Base-by-base conservation (phyloP, 2,888 invertebrate species). In the Ceraclea dissimilis region DNA sequence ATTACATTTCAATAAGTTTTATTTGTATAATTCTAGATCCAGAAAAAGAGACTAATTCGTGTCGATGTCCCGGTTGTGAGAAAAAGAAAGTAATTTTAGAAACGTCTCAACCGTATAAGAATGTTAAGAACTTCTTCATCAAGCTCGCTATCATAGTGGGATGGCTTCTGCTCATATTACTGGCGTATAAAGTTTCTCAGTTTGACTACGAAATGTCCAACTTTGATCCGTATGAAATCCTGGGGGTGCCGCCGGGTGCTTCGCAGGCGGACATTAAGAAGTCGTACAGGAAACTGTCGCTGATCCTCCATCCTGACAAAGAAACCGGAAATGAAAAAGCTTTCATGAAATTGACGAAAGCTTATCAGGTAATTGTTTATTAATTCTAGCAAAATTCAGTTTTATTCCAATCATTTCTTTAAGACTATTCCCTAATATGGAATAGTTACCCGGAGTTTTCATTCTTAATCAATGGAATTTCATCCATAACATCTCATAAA, bases 201-300 rank as follows among this genome's bases (percentile, higher is more conserved):
- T 93, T 97, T 76, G 96, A 99, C 70, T 93, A 95, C 75, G 97
- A 98, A 77, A 93, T 94, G 86, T 91, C 93, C 6, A 98, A 97
- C 71, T 99, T 98, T 77, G 98, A 99, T 80, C 99, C 99, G 0
- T 99, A 93, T 76, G 92, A 93, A 70, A 97, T 99, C 68, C 79
- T 99, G 58, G 90, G 88, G 49, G 81, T 99, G 63, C 90, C 95
- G 54, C 80, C 89, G 60, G 93, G 91, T 54, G 85, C 98, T 16
- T 86, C 90, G 34, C 86, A 88, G 70, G 79, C 82, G 20, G 93
- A 95, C 67, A 93, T 99, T 51, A 98, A 95, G 71, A 94, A 89
- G 72, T 93, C 95, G 11, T 99, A 99, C 71, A 86, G 95, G 58
- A 91, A 92, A 70, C 81, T 97, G 55, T 96, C 96, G 31, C 79